Evolutionary conservation across 2,113 vertebrate genomes (phyloP).

Genomic region (Leuciscus idus): DNA sequence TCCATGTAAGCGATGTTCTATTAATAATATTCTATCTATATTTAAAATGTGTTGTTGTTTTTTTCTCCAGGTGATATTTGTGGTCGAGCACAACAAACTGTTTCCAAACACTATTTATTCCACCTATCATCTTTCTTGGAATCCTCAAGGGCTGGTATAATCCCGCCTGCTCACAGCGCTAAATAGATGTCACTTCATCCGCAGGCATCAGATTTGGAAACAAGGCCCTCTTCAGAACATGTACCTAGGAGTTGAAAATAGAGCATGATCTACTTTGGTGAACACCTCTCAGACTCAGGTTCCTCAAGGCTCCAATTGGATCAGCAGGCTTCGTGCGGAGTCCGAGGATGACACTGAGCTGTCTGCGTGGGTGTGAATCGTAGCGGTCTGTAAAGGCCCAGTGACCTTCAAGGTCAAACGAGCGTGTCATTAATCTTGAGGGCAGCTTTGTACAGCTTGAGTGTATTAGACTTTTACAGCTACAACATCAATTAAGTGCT

Average conservation of each 20-base stretch:
- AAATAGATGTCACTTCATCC: not conserved
- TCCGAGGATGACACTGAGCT: not conserved
- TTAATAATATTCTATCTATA: not conserved
- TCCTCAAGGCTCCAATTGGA: conserved; percentile 1
- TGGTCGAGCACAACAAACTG: not conserved
- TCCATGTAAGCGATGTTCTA: not conserved
- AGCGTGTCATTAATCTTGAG: conserved; percentile 16
- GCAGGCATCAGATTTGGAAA: conserved; percentile 20
- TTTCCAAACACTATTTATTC: conserved; percentile 1
- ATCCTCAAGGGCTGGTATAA: not conserved
- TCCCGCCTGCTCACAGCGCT: not conserved
- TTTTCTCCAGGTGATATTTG: not conserved
- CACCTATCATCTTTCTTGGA: conserved; percentile 14
- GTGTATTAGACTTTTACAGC: conserved; percentile 20
- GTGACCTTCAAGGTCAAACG: conserved; percentile 24
- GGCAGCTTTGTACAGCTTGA: conserved; percentile 14
- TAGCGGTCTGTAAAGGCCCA: conserved; percentile 8
- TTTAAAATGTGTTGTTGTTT: not conserved
- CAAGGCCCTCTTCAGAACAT: conserved; percentile 7
- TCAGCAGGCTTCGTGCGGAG: conserved; percentile 1
- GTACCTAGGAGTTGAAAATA: conserved; percentile 33
- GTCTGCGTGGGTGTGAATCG: conserved; percentile 18
- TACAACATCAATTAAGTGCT: conserved; percentile 17
- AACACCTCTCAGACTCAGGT: not conserved
- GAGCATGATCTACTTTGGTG: conserved; percentile 33